Conservation (phyloP, 2,113 vertebrate species). For the Calyptomena viridis region DNA sequence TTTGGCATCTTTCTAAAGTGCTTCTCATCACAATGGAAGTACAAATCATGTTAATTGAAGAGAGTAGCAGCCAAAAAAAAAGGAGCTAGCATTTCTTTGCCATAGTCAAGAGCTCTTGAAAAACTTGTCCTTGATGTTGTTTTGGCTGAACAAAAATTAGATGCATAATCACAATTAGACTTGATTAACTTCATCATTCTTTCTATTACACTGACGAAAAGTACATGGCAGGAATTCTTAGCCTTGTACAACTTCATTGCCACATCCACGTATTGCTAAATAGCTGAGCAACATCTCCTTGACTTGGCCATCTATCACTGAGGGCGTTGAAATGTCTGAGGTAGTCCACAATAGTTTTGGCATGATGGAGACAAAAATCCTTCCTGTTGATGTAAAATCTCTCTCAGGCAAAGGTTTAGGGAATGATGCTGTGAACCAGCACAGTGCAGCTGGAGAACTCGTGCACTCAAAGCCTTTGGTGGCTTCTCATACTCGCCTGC, state of each 20-base stretch:
- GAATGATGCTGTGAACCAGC: not conserved
- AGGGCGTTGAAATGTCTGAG: not conserved
- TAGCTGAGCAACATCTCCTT: not conserved
- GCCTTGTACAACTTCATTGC: not conserved
- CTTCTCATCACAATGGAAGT: slow-evolving; percentile 18
- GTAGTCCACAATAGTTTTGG: not conserved
- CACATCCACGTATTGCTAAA: not conserved
- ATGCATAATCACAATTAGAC: slow-evolving; percentile 1
- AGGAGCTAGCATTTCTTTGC: not conserved
- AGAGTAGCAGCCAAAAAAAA: not conserved
- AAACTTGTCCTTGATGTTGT: slow-evolving; percentile 30
- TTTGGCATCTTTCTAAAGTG: slow-evolving; percentile 26
- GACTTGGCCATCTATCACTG: not conserved
- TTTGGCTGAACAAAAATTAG: slow-evolving; percentile 37
- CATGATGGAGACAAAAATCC: not conserved
- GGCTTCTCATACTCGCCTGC: not conserved
- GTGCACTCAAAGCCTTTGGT: not conserved
- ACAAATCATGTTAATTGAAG: not conserved
- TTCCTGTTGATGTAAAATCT: slow-evolving; percentile 15
- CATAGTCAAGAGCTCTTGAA: slow-evolving; percentile 30
- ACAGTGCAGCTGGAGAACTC: not conserved
- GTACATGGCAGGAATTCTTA: slow-evolving; percentile 1
- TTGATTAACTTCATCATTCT: slow-evolving; percentile 33
- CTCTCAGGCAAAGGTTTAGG: not conserved
- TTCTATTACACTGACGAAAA: slow-evolving; percentile 13